Evolutionary conservation across 1,140 invertebrate genomes (phyloP).

Genomic region (Chrysomallon squamiferum): DNA sequence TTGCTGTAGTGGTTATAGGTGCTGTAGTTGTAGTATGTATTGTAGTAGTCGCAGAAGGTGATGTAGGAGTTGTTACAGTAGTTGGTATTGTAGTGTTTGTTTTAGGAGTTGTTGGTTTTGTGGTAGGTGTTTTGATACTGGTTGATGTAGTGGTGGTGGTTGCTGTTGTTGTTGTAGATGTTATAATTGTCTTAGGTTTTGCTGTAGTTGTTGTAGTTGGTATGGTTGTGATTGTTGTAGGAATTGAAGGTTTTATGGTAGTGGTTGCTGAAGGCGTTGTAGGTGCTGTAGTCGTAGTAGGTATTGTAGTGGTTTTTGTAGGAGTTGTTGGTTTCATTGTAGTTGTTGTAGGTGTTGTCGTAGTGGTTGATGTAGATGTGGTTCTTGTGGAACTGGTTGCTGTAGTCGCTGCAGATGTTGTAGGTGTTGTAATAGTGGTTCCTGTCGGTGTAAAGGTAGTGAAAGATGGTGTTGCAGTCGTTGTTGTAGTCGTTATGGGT

Average conservation of each 20-base stretch:
- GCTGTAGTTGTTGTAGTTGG: conserved; percentile 1
- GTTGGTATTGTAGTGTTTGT: no score
- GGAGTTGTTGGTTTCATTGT: not conserved
- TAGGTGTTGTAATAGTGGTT: not conserved
- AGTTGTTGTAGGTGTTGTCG: not conserved
- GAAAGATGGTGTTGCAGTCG: no score
- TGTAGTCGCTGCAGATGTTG: not conserved
- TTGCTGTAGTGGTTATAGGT: no score
- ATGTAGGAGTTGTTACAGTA: no score
- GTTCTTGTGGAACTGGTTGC: not conserved
- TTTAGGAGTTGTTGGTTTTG: not conserved
- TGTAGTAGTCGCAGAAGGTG: no score
- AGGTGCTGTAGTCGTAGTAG: not conserved
- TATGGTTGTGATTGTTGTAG: not conserved
- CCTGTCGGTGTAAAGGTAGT: no score
- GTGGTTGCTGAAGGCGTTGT: conserved; percentile 3
- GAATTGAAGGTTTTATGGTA: not conserved
- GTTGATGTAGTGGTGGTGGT: not conserved
- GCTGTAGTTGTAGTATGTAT: no score
- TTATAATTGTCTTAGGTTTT: not conserved
- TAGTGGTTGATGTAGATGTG: not conserved
- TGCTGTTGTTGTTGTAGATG: not conserved
- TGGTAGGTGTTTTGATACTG: not conserved
- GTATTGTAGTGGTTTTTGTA: not conserved
- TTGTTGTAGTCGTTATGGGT: no score